These are phyloP conservation scores for Drosophila melanogaster DNA, from an alignment of 1,140 invertebrate genomes.

Conservation along the genomic window Release_6_plus_ISO1_MT NT_033777.3:25646501-25647000, in stretches of 20 bases:
- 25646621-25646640: background rate
- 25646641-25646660: background rate
- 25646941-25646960: conserved; percentile 19
- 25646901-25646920: conserved; percentile 15
- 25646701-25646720: background rate
- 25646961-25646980: conserved; percentile 24
- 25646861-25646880: conserved; percentile 25
- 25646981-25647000: background rate
- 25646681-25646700: conserved; percentile 13
- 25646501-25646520: conserved; percentile 65
- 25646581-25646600: conserved; percentile 65
- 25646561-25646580: conserved; percentile 85
- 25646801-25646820: background rate
- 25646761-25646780: background rate
- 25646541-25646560: conserved; percentile 78
- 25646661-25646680: conserved; percentile 12
- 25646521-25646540: conserved; percentile 84
- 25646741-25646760: conserved; percentile 15
- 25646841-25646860: conserved; percentile 23
- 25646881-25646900: conserved; percentile 30
- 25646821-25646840: background rate
- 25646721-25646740: background rate
- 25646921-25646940: conserved; percentile 25
- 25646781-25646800: background rate
- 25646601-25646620: background rate